Percentiles rank a stretch among this genome's conserved stretches.
phyloP scores from a whole-genome alignment of 2,113 vertebrate genomes.

The Thalassoma bifasciatum region DNA sequence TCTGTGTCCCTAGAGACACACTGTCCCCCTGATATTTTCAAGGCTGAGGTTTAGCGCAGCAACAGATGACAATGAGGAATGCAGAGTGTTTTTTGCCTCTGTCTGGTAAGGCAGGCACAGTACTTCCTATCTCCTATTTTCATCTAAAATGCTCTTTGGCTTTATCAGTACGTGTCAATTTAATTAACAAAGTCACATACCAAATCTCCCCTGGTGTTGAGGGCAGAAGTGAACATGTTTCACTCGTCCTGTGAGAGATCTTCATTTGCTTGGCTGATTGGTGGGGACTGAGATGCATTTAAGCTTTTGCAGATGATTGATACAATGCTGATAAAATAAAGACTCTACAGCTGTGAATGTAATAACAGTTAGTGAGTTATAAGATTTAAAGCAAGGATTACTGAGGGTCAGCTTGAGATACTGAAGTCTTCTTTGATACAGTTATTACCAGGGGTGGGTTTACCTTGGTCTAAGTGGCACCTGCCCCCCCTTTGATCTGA shows the following conservation, averaged over 20 bases:
- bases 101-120: not conserved
- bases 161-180: constrained; percentile 6
- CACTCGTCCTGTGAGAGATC: not conserved
- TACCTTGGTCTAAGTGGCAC: too few relatives aligned
- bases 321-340: constrained; percentile 1
- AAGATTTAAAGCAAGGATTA: not conserved
- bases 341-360: not conserved
- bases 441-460: too few relatives aligned
- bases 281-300: not conserved
- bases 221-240: not conserved
- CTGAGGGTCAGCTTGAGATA: not conserved
- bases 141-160: constrained; percentile 18
- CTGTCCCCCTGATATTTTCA: constrained; percentile 65
- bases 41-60: constrained; percentile 43
- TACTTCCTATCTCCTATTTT: constrained; percentile 3
- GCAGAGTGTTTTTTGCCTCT: constrained; percentile 9
- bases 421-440: not conserved
- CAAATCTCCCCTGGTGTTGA: not conserved
- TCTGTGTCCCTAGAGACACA: constrained; percentile 70
- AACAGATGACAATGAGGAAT: constrained; percentile 56
- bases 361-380: not conserved
- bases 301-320: not conserved
- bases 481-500: too few relatives aligned
- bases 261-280: not conserved
- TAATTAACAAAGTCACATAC: constrained; percentile 11